Evolutionary conservation across 1,140 invertebrate species (phyloP).

Genomic region (Brachystomella parvula): DNA sequence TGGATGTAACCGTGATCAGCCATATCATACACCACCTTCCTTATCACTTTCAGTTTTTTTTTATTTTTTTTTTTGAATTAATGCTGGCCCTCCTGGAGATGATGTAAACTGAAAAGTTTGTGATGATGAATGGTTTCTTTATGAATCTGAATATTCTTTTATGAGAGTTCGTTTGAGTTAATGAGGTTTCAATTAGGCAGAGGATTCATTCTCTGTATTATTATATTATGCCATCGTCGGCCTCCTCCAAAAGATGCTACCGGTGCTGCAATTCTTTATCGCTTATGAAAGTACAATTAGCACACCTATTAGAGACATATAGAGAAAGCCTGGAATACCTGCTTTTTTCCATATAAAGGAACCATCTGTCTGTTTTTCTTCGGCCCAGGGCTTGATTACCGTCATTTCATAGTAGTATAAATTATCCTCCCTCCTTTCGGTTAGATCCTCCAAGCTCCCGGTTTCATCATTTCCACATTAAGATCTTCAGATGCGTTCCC

Average conservation of each 20-base stretch:
- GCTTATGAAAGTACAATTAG: constrained; percentile 26
- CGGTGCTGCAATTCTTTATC: constrained; percentile 18
- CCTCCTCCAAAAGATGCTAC: neutral
- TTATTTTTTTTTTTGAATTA: neutral
- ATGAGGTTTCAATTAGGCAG: constrained; percentile 7
- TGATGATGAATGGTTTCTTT: constrained; percentile 15
- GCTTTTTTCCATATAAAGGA: neutral
- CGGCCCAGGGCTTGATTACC: constrained; percentile 14
- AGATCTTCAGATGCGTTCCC: neutral
- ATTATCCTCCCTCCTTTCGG: neutral
- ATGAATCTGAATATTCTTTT: constrained; percentile 20
- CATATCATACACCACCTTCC: neutral
- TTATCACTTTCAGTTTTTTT: neutral
- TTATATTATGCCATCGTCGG: neutral
- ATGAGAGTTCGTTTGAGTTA: neutral
- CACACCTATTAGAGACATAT: constrained; percentile 17
- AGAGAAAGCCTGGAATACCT: neutral
- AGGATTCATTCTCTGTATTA: neutral
- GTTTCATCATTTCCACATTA: constrained; percentile 15
- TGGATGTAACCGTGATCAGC: neutral
- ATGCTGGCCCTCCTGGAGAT: neutral
- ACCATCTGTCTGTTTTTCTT: neutral
- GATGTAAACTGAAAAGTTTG: neutral
- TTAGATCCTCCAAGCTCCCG: neutral
- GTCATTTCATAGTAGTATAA: constrained; percentile 4